Conservation (phyloP, 2,113 vertebrate species). For the Psettodes erumei region DNA sequence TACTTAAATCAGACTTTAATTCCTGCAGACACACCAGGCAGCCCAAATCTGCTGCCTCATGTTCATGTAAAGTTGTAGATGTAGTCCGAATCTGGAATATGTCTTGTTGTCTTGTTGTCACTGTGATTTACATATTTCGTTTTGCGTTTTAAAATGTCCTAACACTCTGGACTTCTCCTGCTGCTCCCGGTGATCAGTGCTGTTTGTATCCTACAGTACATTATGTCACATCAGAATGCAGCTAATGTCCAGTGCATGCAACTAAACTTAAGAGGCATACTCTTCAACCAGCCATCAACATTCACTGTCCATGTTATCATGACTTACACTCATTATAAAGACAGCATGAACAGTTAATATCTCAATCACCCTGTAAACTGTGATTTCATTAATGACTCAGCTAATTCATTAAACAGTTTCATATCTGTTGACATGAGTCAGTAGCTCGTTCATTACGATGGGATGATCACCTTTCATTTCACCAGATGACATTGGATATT, state of each 20-base stretch:
- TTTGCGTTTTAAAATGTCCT: not conserved
- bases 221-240: not conserved
- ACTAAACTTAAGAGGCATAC: not conserved
- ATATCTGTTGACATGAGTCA: conserved; percentile 49
- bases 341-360: conserved; percentile 23
- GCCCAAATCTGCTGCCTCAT: too few species aligned
- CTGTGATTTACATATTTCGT: not conserved
- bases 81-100: not conserved
- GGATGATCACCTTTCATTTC: conserved; percentile 52
- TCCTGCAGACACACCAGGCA: not conserved
- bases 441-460: conserved; percentile 5
- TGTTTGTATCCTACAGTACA: not conserved
- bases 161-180: too few species aligned
- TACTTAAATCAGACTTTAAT: not conserved
- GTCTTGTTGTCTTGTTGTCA: not conserved
- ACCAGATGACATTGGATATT: conserved; percentile 51
- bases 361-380: conserved; percentile 14
- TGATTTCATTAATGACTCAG: conserved; percentile 15
- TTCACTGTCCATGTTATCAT: not conserved
- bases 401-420: conserved; percentile 28
- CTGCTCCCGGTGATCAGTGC: too few species aligned
- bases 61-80: not conserved
- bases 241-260: not conserved
- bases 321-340: conserved; percentile 1
- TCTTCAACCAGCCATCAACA: not conserved